A percentile compares a stretch with the other conserved stretches of the same genome.
Conservation (phyloP, 2,888 invertebrate species). For the Meghimatium bilineatum region DNA sequence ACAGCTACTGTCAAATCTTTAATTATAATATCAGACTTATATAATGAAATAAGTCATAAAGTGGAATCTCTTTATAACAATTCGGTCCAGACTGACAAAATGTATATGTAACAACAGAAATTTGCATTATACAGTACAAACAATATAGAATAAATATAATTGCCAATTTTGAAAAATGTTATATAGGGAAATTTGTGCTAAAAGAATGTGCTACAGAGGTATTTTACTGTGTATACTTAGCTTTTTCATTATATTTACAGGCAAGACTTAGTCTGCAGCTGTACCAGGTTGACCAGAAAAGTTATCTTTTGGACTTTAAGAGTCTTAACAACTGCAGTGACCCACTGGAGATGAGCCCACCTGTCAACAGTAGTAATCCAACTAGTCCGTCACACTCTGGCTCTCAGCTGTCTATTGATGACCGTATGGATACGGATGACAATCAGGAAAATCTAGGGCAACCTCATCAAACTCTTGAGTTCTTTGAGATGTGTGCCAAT, state of each 20-base stretch:
- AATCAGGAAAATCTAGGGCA: conserved; percentile 48
- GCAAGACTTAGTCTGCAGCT: conserved; percentile 97
- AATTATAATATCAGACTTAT: no score
- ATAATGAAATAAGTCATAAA: no score
- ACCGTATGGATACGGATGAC: conserved; percentile 70
- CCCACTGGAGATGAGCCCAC: conserved; percentile 45
- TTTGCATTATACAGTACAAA: no score
- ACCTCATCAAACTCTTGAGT: conserved; percentile 98
- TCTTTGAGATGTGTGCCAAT: conserved; percentile 99
- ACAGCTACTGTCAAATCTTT: no score
- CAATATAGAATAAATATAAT: no score
- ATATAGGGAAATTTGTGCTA: no score
- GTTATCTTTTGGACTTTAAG: conserved; percentile 97
- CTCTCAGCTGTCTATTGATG: conserved; percentile 58
- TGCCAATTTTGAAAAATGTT: no score
- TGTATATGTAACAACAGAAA: no score
- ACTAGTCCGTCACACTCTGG: conserved; percentile 38
- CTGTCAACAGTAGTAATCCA: not conserved
- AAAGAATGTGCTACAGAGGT: no score
- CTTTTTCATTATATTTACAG: conserved; percentile 54
- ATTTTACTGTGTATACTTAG: no score
- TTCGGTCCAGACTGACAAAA: no score
- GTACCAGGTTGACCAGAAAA: conserved; percentile 99
- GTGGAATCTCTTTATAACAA: no score
- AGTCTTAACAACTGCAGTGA: conserved; percentile 80